A percentile compares a stretch with the other conserved stretches of the same genome.
Conservation (phyloP, 2,797 vertebrate species). For the Harpagifer antarcticus region DNA sequence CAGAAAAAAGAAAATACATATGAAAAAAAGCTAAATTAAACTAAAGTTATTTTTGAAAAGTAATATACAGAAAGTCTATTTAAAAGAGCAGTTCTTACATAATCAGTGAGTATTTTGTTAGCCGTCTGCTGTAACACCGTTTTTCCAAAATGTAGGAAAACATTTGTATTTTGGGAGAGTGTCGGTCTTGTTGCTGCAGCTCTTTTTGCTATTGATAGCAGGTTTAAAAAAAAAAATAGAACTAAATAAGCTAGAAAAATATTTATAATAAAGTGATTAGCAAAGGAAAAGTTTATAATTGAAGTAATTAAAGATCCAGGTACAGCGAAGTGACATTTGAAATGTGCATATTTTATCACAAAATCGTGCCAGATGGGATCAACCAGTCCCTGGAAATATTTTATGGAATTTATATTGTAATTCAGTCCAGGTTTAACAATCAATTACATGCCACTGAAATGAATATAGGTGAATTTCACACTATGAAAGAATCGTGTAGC, state of each 20-base stretch:
- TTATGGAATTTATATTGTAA: constrained; percentile 31
- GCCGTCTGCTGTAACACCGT: constrained; percentile 45
- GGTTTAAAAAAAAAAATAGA: neutral
- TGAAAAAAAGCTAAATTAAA: constrained; percentile 38
- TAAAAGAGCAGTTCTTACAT: constrained; percentile 62
- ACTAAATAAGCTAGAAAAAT: constrained; percentile 19
- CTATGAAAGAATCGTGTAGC: constrained; percentile 31
- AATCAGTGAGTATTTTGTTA: constrained; percentile 64
- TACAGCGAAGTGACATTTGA: neutral
- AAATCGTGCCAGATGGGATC: constrained; percentile 16
- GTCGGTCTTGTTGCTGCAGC: constrained; percentile 31
- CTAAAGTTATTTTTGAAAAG: constrained; percentile 76
- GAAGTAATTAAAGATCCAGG: constrained; percentile 5
- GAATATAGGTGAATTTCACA: constrained; percentile 2
- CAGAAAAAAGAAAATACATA: constrained; percentile 27
- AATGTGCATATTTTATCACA: constrained; percentile 22
- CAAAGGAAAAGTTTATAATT: constrained; percentile 19
- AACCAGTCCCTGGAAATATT: constrained; percentile 21
- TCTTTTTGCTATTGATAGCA: constrained; percentile 20
- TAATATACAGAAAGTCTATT: constrained; percentile 65
- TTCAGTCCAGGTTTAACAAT: constrained; percentile 31
- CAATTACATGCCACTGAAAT: constrained; percentile 22
- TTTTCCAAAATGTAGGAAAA: constrained; percentile 45
- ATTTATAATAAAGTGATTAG: constrained; percentile 10
- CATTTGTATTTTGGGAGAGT: constrained; percentile 48